These are phyloP conservation scores for Eustalomyia histrio DNA, from an alignment of 2,888 invertebrate genomes.

Conservation along the genomic window DNA sequence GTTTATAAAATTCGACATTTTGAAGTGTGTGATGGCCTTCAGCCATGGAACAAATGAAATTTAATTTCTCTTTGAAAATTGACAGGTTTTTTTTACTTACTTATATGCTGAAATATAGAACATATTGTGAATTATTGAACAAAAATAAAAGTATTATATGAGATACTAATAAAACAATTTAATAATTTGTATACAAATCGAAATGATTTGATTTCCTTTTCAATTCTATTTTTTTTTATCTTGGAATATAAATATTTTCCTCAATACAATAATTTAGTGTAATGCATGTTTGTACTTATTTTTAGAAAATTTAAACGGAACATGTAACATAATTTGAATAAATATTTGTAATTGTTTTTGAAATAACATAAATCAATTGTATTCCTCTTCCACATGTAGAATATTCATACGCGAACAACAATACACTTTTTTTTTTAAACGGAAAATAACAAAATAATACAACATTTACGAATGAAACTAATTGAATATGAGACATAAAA, in stretches of 20 bases:
- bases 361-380: conserved; percentile 57
- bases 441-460: conserved; percentile 43
- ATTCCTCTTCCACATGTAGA: conserved; percentile 11
- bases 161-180: conserved; percentile 23
- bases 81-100: conserved; percentile 41
- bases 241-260: background rate
- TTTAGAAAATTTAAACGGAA: conserved; percentile 32
- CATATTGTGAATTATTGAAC: background rate
- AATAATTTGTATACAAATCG: conserved; percentile 14
- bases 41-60: conserved; percentile 37
- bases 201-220: conserved; percentile 43
- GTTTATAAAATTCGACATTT: conserved; percentile 54
- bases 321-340: conserved; percentile 59
- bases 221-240: background rate
- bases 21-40: conserved; percentile 62
- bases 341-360: conserved; percentile 58
- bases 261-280: background rate
- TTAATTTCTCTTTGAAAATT: conserved; percentile 36
- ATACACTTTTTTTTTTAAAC: conserved; percentile 38
- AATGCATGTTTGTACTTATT: conserved; percentile 7
- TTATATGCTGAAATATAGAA: background rate
- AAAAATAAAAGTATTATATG: conserved; percentile 2
- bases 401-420: conserved; percentile 15
- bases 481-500: conserved; percentile 5
- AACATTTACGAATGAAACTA: conserved; percentile 30